These are phyloP conservation scores for Acanthacorydalis orientalis DNA, from an alignment of 2,888 invertebrate species.

Conservation along the genomic window DNA sequence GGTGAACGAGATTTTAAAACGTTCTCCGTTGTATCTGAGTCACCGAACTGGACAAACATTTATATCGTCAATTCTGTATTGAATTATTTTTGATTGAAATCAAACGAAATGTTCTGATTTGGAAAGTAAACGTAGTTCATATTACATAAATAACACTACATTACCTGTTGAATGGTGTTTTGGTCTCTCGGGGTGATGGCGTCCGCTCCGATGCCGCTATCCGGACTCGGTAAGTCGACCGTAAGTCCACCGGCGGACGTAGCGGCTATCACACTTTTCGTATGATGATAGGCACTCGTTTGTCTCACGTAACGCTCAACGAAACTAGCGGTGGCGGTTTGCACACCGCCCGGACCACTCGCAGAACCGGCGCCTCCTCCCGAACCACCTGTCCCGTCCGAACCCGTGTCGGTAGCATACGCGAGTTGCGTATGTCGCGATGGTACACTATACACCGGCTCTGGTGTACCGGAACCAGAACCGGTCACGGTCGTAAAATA, in stretches of 20 bases:
- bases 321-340: conserved; percentile 44
- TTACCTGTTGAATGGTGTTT: conserved; percentile 78
- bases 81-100: no score
- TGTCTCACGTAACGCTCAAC: conserved; percentile 52
- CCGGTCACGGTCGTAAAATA: conserved; percentile 46
- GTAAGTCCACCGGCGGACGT: conserved; percentile 67
- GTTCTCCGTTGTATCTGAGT: no score
- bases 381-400: conserved; percentile 11
- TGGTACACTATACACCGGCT: conserved; percentile 27
- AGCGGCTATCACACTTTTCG: conserved; percentile 54
- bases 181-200: conserved; percentile 84
- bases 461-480: conserved; percentile 36
- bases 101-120: no score
- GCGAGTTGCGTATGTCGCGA: conserved; percentile 33
- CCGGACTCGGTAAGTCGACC: conserved; percentile 88
- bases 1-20: no score
- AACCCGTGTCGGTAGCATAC: conserved; percentile 33
- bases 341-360: conserved; percentile 16
- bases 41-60: no score
- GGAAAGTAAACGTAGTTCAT: no score
- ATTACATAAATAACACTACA: conserved; percentile 18
- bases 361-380: conserved; percentile 16
- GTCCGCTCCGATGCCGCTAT: conserved; percentile 89
- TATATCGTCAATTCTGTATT: no score
- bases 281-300: conserved; percentile 49